Conservation (phyloP, 2,888 invertebrate species). For the Rhingia rostrata region DNA sequence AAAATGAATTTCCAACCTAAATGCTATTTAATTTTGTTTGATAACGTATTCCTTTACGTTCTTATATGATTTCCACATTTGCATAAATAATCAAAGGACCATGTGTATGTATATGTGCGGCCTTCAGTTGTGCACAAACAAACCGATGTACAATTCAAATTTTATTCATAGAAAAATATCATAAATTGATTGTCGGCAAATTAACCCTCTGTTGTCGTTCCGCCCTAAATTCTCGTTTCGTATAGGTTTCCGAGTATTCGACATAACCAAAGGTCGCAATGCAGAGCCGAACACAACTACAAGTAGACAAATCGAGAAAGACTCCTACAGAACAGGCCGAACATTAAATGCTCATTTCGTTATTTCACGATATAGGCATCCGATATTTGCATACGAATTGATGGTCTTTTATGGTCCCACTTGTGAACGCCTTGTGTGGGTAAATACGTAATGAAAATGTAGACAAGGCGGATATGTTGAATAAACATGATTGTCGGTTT, state of each 20-base stretch:
- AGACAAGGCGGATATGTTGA: constrained; percentile 43
- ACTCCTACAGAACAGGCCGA: constrained; percentile 34
- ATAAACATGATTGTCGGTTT: constrained; percentile 31
- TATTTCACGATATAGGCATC: constrained; percentile 17
- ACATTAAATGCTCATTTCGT: constrained; percentile 51
- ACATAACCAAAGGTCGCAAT: constrained; percentile 23
- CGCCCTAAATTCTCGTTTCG: background rate
- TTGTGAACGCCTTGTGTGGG: constrained; percentile 40
- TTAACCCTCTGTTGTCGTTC: constrained; percentile 30
- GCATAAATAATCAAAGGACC: background rate
- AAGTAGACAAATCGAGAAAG: constrained; percentile 40
- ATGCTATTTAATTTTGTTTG: background rate
- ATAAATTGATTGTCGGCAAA: constrained; percentile 54
- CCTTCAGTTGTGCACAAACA: background rate
- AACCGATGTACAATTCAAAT: constrained; percentile 38
- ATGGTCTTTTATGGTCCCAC: constrained; percentile 40
- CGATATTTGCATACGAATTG: constrained; percentile 60
- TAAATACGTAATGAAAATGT: constrained; percentile 43
- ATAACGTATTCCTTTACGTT: background rate
- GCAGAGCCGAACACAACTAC: background rate
- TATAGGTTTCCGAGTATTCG: background rate
- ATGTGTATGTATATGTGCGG: background rate
- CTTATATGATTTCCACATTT: background rate
- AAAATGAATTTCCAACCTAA: too few relatives aligned
- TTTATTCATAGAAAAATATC: constrained; percentile 53